Conservation (phyloP, 2,888 invertebrate genomes). For the Meta bourneti region DNA sequence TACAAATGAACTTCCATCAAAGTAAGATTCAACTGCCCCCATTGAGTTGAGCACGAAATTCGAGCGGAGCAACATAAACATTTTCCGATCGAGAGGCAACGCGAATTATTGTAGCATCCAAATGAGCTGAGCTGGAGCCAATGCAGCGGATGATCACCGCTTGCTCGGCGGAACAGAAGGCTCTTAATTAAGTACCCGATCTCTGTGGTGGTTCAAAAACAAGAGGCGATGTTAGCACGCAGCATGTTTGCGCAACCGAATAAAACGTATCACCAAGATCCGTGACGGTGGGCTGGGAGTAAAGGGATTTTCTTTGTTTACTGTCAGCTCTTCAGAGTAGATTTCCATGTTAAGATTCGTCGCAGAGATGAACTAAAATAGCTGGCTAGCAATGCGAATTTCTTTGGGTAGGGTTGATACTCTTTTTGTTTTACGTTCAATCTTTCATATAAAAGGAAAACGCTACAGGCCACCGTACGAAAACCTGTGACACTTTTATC, state of each 20-base stretch:
- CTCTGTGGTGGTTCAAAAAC: constrained; percentile 5
- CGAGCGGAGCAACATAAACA: no score
- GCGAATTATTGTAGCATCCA: background rate
- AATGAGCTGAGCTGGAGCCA: background rate
- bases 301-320: constrained; percentile 62
- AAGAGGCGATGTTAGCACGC: background rate
- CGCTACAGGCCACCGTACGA: background rate
- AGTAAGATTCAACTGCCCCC: no score
- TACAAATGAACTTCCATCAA: no score
- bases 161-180: background rate
- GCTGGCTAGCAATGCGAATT: constrained; percentile 13
- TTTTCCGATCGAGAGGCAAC: no score
- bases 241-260: background rate
- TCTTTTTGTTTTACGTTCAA: background rate
- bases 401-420: background rate
- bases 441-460: background rate
- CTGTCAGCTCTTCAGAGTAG: constrained; percentile 54
- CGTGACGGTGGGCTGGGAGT: background rate
- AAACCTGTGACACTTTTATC: background rate
- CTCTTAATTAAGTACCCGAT: constrained; percentile 18
- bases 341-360: constrained; percentile 67
- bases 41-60: no score
- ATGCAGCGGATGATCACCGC: background rate
- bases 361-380: constrained; percentile 69
- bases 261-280: background rate